phyloP scores from a whole-genome alignment of 2,797 vertebrate genomes.

The Synaphobranchus kaupii region DNA sequence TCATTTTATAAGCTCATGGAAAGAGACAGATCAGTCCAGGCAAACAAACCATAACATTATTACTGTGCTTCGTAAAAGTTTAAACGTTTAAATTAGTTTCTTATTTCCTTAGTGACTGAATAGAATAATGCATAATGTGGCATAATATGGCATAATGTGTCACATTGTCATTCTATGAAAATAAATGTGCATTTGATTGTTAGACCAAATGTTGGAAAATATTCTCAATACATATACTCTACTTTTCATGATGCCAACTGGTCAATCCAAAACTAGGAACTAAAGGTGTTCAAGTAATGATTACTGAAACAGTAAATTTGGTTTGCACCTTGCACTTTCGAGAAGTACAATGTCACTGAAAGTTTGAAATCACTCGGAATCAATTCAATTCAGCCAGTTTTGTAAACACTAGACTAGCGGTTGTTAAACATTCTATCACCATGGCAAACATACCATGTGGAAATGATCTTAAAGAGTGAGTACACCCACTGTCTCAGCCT shows the following conservation, averaged over 20 bases:
- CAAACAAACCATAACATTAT: not conserved
- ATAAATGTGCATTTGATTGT: not conserved
- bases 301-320: not conserved
- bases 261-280: not conserved
- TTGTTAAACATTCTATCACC: not conserved
- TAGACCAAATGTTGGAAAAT: not conserved
- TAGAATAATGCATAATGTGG: no score
- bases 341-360: not conserved
- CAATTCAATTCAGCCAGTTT: not conserved
- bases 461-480: no score
- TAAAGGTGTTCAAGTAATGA: not conserved
- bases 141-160: no score
- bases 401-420: not conserved
- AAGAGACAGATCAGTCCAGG: not conserved
- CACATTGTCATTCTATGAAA: not conserved
- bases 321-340: not conserved
- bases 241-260: not conserved
- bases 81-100: not conserved
- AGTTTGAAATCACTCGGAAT: not conserved
- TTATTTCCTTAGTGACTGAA: not conserved
- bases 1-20: not conserved
- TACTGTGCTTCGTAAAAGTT: no score
- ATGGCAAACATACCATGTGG: not conserved
- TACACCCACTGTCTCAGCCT: no score
- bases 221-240: not conserved